Conservation (phyloP, 30 jellyfish, hydroid and myxozoan species). For the Aurelia aurita complex sp. Pacific region DNA sequence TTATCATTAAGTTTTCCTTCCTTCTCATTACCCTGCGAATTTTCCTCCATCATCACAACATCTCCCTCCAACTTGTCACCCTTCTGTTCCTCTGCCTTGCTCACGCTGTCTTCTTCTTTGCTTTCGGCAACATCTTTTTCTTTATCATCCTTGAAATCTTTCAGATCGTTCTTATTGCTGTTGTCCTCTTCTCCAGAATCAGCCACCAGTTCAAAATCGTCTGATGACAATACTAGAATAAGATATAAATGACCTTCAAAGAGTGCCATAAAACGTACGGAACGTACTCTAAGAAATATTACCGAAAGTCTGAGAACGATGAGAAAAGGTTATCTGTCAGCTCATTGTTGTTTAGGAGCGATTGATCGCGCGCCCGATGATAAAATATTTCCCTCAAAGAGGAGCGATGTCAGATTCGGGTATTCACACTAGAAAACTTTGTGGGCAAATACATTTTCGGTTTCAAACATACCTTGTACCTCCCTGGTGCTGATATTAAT, state of each 20-base stretch:
- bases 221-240: slow-evolving; percentile 29
- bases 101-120: background rate
- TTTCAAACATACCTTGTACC: no score
- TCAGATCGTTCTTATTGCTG: background rate
- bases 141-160: background rate
- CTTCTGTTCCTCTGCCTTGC: background rate
- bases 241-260: background rate
- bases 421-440: no score
- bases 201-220: slow-evolving; percentile 60
- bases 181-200: slow-evolving; percentile 36
- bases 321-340: background rate
- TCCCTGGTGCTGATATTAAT: no score
- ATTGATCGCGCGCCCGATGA: no score
- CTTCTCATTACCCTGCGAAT: background rate
- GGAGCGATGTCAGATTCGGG: no score
- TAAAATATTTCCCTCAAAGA: no score
- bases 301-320: background rate
- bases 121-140: background rate
- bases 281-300: no score
- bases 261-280: no score
- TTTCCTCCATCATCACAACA: background rate
- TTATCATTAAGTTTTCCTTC: slow-evolving; percentile 19
- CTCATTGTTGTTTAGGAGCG: no score
- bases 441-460: no score
- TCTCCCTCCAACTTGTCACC: slow-evolving; percentile 29